Base-by-base conservation (phyloP, 2,888 invertebrate species). In the Parnassius orleans region DNA sequence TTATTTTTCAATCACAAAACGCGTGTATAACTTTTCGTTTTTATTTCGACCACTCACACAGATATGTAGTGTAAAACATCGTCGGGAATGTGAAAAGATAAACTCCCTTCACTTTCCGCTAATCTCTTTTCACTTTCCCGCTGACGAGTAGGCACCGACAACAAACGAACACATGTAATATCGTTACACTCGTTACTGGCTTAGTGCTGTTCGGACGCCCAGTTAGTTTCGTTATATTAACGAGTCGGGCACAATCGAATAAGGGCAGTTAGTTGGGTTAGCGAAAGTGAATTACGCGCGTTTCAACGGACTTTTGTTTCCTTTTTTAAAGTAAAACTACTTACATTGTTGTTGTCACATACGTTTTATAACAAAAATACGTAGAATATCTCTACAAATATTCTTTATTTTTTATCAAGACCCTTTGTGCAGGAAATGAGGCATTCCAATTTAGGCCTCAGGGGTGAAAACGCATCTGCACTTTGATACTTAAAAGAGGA, bases 191-290 rank as follows among this genome's bases (percentile, higher is more conserved):
- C 72, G 80, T 82, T 44, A 50, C 15, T n/a, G 10, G 44, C 46
- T 60, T 56, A 33, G 52, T 15, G 46, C 15, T 33, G 41, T 19
- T 52, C 58, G 52, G 52, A 52, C 44, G 50, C 15, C 66, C 65
- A 72, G 76, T 74, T 75, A 78, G 76, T 77, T 48, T 73, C 69
- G 78, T 79, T 76, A 78, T 66, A 65, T 66, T 78, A 78, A 81
- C 77, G 72, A 77, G 70, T 62, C 70, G 65, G 66, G 65, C 65
- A 54, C 72, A 75, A 78, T 78, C 72, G 66, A 74, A 75, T 79
- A 60, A 69, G 59, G 61, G 61, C 52, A 60, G 64, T 65, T 66
- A 69, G 67, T 65, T 67, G 61, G 60, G 67, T 70, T 73, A 67
- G 58, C 51, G 43, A 54, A 58, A 14, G 58, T 56, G 9, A 57